Conservation (phyloP, 2,888 invertebrate genomes). For the Micoletzkya japonica region DNA sequence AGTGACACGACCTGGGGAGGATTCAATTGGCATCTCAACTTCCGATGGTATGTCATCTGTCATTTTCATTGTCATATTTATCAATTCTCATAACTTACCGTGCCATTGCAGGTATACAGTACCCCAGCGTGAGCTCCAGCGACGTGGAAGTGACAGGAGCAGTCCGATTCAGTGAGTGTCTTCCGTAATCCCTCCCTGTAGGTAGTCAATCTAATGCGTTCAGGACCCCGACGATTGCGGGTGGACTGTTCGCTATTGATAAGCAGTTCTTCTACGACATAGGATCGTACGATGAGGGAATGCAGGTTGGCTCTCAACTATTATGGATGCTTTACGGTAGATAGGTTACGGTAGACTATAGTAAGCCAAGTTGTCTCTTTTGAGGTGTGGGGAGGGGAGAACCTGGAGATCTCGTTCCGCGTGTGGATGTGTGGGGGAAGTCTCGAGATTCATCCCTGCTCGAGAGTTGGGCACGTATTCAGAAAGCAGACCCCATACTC, state of each 20-base stretch:
- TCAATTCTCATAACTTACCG: neutral
- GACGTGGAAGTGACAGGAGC: conserved; percentile 88
- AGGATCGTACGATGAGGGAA: conserved; percentile 96
- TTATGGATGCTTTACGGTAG: conserved; percentile 75
- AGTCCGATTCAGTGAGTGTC: conserved; percentile 75
- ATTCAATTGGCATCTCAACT: conserved; percentile 99
- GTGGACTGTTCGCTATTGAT: conserved; percentile 88
- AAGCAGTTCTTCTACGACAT: conserved; percentile 95
- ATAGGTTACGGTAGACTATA: no score
- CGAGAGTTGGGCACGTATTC: conserved; percentile 95
- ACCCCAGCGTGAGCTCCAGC: conserved; percentile 91
- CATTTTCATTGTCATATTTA: neutral
- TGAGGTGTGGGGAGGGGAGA: conserved; percentile 89
- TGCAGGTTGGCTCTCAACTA: conserved; percentile 87
- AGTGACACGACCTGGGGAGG: conserved; percentile 99
- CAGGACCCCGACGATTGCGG: conserved; percentile 94
- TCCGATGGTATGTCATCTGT: conserved; percentile 73
- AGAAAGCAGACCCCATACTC: conserved; percentile 97
- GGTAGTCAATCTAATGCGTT: conserved; percentile 32
- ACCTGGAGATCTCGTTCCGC: conserved; percentile 91
- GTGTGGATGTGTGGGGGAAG: conserved; percentile 82
- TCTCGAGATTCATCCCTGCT: conserved; percentile 92
- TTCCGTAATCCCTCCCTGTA: neutral
- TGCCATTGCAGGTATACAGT: conserved; percentile 76
- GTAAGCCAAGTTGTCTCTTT: conserved; percentile 70